Evolutionary conservation across 2,888 invertebrate species (phyloP).

Genomic region (Napeogenes inachia): DNA sequence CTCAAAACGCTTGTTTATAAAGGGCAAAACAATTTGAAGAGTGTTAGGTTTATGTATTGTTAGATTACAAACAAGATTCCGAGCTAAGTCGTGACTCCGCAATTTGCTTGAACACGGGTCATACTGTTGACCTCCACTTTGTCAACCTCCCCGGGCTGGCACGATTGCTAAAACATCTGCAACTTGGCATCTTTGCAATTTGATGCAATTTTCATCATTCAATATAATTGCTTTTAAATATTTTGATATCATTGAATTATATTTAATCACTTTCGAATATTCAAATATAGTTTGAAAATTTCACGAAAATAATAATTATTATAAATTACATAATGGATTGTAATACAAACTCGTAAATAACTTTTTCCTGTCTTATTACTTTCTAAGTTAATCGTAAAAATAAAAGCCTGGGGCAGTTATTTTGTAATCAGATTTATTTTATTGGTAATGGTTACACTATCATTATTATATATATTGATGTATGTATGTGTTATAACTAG

Average conservation of each 20-base stretch:
- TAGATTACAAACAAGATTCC: conserved; percentile 25
- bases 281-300: no score
- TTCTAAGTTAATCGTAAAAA: neutral
- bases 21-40: conserved; percentile 6
- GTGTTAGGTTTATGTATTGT: conserved; percentile 14
- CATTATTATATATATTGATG: neutral
- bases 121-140: conserved; percentile 26
- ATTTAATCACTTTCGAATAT: no score
- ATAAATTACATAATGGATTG: no score
- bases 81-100: conserved; percentile 26
- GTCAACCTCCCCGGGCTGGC: conserved; percentile 11
- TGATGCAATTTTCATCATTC: conserved; percentile 7
- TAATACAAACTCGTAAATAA: neutral
- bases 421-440: conserved; percentile 1
- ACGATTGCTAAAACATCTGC: conserved; percentile 5
- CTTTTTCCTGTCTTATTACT: neutral
- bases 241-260: no score
- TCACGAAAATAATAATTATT: no score
- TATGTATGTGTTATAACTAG: neutral
- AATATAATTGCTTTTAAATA: neutral
- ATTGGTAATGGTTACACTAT: conserved; percentile 1
- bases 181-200: neutral
- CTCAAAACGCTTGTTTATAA: no score
- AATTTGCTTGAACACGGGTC: conserved; percentile 30
- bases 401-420: neutral